Evolutionary conservation across 2,888 invertebrate genomes (phyloP), one percentile per base, ranked within the genome.

Genomic region (Herminia tarsipennalis): DNA sequence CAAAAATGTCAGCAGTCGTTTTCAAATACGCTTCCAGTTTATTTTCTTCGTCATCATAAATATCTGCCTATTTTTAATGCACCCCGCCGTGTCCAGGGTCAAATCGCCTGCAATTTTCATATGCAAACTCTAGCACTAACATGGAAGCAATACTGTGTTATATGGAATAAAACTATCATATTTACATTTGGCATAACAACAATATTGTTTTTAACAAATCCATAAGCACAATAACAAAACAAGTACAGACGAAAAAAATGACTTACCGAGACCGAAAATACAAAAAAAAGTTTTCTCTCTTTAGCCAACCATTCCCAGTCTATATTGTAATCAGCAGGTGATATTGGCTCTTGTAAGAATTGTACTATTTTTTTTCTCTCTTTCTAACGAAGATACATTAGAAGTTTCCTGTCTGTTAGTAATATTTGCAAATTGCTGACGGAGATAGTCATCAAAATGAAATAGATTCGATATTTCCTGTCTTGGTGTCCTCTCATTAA

Each of bases 41-140:
- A 21, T 17, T 14, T 20, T 53, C 53, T 51, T 53, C 49, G 14
- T 27, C 44, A 25, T 53, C 44, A 44, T 53, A 21, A 50, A 53
- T 21, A 48, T 37, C 43, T 43, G 47, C 32, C 38, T 50, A 43
- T 52, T 49, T 37, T 32, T 39, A 10, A 18, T 49, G 29, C 21
- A 52, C 17, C 43, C 48, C 16, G 37, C 32, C 1, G 9, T 32
- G 17, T 32, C 32, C 43, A 32, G 20, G 20, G 18, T 17, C 32
- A 32, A 32, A 18, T 38, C n/a, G n/a, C n/a, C 20, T 39, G 20
- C 28, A 21, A n/a, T n/a, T 20, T 20, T 39, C 39, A 29, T 20
- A 30, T 39, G 21, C 30, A 39, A 29, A 28, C 39, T 39, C 39
- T 39, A 20, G 39, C 29, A 39, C 18, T 39, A 39, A 39, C 29